Base-by-base conservation (phyloP, 2,113 vertebrate genomes). In the Stegastes partitus region DNA sequence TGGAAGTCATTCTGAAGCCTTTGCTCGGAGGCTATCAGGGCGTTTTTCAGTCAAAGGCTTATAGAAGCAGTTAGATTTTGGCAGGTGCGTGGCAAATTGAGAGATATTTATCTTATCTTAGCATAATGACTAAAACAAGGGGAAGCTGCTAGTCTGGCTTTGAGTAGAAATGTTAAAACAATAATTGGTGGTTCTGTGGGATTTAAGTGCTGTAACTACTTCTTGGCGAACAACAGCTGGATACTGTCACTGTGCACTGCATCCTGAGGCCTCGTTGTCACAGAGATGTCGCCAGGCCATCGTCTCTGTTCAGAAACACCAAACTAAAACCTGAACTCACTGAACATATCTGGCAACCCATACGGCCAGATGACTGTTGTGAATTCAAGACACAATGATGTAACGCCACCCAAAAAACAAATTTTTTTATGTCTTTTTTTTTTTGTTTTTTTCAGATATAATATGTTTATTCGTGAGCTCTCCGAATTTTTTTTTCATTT, bases 1-100 rank as follows among this genome's bases (percentile, higher is more conserved):
- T 22, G 21, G 12, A 67, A 50, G n/a, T 71, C 18, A 62, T 34
- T 34, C 31, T 34, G 31, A 34, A 51, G n/a, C 14, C 34, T 55
- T 37, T 59, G 37, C 21, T 21, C 3, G 19, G 47, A 11, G 34
- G 15, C 25, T 31, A 37, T 65, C 28, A 51, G 4, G 42, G 5
- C n/a, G 55, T 25, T 7, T 61, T 65, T 66, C 50, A 45, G 53
- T 68, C 31, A 47, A 37, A 59, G 14, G 11, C 18, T 23, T 58
- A 1, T 11, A 25, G 9, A 16, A 19, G 47, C 47, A 8, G 5
- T 49, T n/a, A 5, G 47, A n/a, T 9, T 49, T 49, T 49, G 47
- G 5, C 47, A 50, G 49, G 11, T 56, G 3, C 39, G 15, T 42
- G 39, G 39, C 39, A 42, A 15, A 4, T 42, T 9, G 37, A 59